A percentile compares a stretch with the other conserved stretches of the same genome.
Evolutionary conservation across 2,888 invertebrate species (phyloP).

Genomic region (Oxystoma pomonae): DNA sequence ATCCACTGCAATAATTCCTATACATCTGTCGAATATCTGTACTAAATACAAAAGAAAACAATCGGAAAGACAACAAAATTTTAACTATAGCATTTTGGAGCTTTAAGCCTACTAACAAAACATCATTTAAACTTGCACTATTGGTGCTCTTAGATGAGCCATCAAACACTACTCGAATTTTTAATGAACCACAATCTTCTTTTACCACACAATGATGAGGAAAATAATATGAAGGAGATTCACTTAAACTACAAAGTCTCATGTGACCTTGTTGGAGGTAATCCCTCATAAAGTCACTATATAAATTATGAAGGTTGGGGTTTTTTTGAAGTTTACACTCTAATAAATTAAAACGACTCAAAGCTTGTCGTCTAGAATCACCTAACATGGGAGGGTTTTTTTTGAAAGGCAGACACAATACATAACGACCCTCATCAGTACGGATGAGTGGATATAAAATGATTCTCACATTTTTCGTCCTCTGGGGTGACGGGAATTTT

Average conservation of each 20-base stretch:
- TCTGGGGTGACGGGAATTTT: not conserved
- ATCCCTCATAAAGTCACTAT: constrained; percentile 3
- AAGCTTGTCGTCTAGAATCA: constrained; percentile 1
- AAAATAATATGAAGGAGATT: not conserved
- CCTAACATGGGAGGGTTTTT: not conserved
- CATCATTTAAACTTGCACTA: too few relatives aligned
- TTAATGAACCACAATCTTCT: too few relatives aligned
- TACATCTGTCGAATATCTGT: too few relatives aligned
- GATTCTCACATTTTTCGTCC: not conserved
- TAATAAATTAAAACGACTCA: not conserved
- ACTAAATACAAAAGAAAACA: too few relatives aligned
- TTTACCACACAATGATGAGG: constrained; percentile 6
- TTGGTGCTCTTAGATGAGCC: too few relatives aligned
- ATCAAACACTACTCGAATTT: too few relatives aligned
- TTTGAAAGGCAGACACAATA: not conserved
- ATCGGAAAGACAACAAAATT: too few relatives aligned
- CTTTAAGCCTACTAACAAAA: too few relatives aligned
- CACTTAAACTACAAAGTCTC: not conserved
- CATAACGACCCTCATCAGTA: not conserved
- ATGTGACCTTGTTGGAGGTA: constrained; percentile 2
- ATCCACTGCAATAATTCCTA: too few relatives aligned
- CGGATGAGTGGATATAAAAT: not conserved
- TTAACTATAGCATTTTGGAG: too few relatives aligned
- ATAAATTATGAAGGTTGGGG: not conserved
- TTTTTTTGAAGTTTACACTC: not conserved